These are phyloP conservation scores for Clarias macrocephalus DNA, from an alignment of 2,113 vertebrate species.

Conservation along the genomic window DNA sequence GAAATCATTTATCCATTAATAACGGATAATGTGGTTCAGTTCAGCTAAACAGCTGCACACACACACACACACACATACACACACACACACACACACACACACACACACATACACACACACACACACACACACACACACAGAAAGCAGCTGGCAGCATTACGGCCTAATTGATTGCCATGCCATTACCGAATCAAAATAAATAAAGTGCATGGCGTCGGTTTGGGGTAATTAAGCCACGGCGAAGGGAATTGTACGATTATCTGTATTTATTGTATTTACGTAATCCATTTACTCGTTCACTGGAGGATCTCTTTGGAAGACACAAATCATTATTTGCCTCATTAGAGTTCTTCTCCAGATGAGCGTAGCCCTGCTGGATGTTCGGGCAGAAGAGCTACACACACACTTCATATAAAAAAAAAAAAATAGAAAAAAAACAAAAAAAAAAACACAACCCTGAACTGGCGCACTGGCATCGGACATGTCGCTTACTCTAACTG, in stretches of 20 bases:
- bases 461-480: not conserved
- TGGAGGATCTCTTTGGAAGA: slow-evolving; percentile 71
- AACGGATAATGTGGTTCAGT: slow-evolving; percentile 53
- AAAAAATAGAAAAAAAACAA: not conserved
- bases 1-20: slow-evolving; percentile 52
- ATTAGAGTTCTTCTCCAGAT: slow-evolving; percentile 74
- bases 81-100: slow-evolving; percentile 54
- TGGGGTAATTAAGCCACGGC: slow-evolving; percentile 74
- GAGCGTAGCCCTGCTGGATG: slow-evolving; percentile 58
- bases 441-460: not conserved
- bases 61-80: slow-evolving; percentile 52
- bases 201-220: slow-evolving; percentile 74
- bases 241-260: slow-evolving; percentile 77
- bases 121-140: slow-evolving; percentile 61
- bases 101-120: slow-evolving; percentile 54
- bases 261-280: slow-evolving; percentile 82
- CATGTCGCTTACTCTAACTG: not conserved
- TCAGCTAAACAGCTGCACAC: slow-evolving; percentile 44
- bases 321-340: slow-evolving; percentile 78
- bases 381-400: not conserved
- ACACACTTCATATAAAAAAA: not conserved
- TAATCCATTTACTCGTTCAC: slow-evolving; percentile 80
- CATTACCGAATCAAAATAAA: slow-evolving; percentile 77
- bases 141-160: slow-evolving; percentile 67
- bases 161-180: slow-evolving; percentile 75